These are phyloP conservation scores for Drosophila peninsularis DNA, from an alignment of 2,888 invertebrate species.

Conservation along the genomic window DNA sequence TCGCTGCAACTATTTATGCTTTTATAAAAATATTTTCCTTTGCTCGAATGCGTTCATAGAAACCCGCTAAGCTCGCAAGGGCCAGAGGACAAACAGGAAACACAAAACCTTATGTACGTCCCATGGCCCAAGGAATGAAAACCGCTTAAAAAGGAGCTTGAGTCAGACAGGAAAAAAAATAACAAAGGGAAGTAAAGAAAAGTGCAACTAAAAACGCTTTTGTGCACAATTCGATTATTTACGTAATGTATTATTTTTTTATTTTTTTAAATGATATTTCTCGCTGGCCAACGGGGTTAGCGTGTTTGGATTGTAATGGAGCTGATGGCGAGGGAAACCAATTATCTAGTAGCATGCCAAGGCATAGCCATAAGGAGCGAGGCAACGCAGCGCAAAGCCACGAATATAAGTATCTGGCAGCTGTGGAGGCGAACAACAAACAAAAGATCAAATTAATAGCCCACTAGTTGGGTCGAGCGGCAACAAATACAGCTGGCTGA, in stretches of 20 bases:
- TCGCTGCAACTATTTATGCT: not conserved
- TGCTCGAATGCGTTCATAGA: not conserved
- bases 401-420: slow-evolving; percentile 44
- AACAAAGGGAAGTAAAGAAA: slow-evolving; percentile 16
- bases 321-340: slow-evolving; percentile 56
- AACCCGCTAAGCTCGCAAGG: not conserved
- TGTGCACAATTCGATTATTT: slow-evolving; percentile 82
- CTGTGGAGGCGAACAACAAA: slow-evolving; percentile 51
- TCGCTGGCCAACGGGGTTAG: slow-evolving; percentile 49
- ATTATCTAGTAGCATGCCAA: slow-evolving; percentile 61
- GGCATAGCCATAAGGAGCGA: slow-evolving; percentile 10
- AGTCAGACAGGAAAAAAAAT: slow-evolving; percentile 4
- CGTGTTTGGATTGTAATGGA: slow-evolving; percentile 41
- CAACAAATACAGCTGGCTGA: slow-evolving; percentile 59
- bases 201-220: slow-evolving; percentile 62
- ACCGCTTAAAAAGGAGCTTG: not conserved
- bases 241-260: slow-evolving; percentile 49
- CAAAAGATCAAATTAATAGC: slow-evolving; percentile 76
- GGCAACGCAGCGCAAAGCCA: slow-evolving; percentile 36
- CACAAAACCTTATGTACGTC: not conserved
- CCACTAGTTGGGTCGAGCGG: slow-evolving; percentile 26
- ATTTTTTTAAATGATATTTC: slow-evolving; percentile 71
- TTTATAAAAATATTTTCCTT: not conserved
- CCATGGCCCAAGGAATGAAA: slow-evolving; percentile 29
- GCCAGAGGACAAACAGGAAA: slow-evolving; percentile 2